Conservation (phyloP, 1,140 invertebrate species). For the Eriosoma lanigerum region DNA sequence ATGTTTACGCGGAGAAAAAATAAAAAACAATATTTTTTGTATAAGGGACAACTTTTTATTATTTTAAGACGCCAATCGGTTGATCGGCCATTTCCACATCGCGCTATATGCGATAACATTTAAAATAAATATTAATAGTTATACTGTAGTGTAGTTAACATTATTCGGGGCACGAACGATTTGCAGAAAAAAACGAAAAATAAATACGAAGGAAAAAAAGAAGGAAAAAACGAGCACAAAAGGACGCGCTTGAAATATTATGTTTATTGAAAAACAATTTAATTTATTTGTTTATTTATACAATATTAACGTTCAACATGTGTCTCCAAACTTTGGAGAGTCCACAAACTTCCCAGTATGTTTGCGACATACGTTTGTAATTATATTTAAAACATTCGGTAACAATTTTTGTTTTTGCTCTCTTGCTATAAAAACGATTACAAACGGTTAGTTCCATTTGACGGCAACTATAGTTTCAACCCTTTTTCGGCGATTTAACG, state of each 20-base stretch:
- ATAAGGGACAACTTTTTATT: too few species aligned
- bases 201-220: not conserved
- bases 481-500: too few species aligned
- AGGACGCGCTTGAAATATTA: not conserved
- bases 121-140: constrained; percentile 12
- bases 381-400: not conserved
- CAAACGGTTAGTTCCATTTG: too few species aligned
- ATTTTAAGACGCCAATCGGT: not conserved
- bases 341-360: not conserved
- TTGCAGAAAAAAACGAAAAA: not conserved
- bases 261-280: constrained; percentile 9
- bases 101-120: not conserved
- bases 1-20: too few species aligned
- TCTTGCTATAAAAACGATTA: not conserved
- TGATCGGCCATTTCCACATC: not conserved
- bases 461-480: too few species aligned
- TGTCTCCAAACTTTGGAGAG: constrained; percentile 3
- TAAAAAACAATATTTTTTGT: too few species aligned
- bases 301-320: constrained; percentile 23
- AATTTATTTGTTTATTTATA: not conserved
- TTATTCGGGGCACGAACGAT: not conserved
- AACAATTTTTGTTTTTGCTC: not conserved
- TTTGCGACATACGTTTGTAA: not conserved
- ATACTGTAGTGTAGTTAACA: not conserved
- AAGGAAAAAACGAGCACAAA: too few species aligned